These are phyloP conservation scores for Merluccius polli DNA, from an alignment of 2,797 vertebrate genomes.

Conservation along the genomic window DNA sequence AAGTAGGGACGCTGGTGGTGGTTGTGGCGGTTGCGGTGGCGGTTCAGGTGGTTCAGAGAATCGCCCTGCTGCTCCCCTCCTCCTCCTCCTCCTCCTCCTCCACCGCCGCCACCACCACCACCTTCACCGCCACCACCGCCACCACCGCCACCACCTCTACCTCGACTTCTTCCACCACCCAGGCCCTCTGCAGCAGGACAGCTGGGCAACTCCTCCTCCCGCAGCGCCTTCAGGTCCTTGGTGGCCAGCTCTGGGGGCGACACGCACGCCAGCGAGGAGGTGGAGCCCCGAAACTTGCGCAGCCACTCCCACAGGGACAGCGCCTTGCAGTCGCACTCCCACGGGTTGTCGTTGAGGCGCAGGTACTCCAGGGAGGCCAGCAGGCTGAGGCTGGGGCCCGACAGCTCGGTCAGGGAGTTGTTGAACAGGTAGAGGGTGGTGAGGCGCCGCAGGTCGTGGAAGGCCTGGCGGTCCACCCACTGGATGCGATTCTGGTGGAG, in stretches of 20 bases:
- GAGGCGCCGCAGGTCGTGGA: conserved; percentile 90
- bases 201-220: conserved; percentile 82
- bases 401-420: conserved; percentile 89
- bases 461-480: conserved; percentile 88
- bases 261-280: conserved; percentile 80
- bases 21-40: conserved; percentile 66
- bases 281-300: conserved; percentile 87
- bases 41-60: conserved; percentile 78
- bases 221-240: conserved; percentile 85
- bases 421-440: conserved; percentile 96
- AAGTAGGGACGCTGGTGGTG: conserved; percentile 72
- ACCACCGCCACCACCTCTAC: conserved; percentile 24
- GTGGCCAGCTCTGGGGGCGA: conserved; percentile 75
- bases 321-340: conserved; percentile 91
- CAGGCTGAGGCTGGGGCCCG: conserved; percentile 81
- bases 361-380: conserved; percentile 91
- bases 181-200: conserved; percentile 64
- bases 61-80: conserved; percentile 62
- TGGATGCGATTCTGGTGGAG: conserved; percentile 93
- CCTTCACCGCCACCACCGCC: neutral
- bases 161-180: neutral
- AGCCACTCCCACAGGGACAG: conserved; percentile 96
- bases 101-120: neutral
- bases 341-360: conserved; percentile 92
- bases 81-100: conserved; percentile 1